Base-by-base conservation (phyloP, 2,888 invertebrate genomes). In the Euclidia mi region DNA sequence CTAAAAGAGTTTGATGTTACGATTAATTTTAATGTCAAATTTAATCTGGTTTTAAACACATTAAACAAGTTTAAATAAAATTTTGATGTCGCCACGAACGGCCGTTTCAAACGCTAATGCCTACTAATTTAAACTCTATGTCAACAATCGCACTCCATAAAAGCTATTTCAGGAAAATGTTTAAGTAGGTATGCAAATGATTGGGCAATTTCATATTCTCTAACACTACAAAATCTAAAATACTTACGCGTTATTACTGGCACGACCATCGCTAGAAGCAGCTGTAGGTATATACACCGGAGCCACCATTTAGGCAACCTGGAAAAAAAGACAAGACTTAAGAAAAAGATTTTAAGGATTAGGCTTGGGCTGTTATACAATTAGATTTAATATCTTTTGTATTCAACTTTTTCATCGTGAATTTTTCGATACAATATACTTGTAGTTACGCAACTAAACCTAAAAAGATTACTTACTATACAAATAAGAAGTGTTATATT, bases 1-100 rank as follows among this genome's bases (percentile, higher is more conserved):
- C 49, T 53, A 17, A 20, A 10, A 79, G 75, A 83, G 80, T 78
- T 66, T 62, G 59, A 64, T 61, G 65, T 44, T 76, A 79, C 83
- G 83, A 87, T 89, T 85, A 85, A 84, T 83, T 87, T 82, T 81
- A 84, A 85, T 87, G 82, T 84, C 80, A 81, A 79, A 82, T 78
- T 79, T 80, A 71, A 81, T 81, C 71, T 75, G 68, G 71, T 80
- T 81, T 68, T 46, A 71, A 25, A 58, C 58, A 58, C 56, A 65
- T 37, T 58, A 58, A 61, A 56, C 46, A n/a, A n/a, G n/a, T 31
- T 25, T 25, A 4, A 6, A 3, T 25, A 6, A 25, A 25, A 25
- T 25, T 25, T 25, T 7, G 6, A 25, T 25, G 20, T 20, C 20
- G 20, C 20, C 4, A 25, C 6, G 20, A 7, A 1, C 20, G 7